Percentiles rank a stretch among this genome's conserved stretches.
Evolutionary conservation across 1,140 invertebrate genomes (phyloP).

Genomic region (Colletes gigas): DNA sequence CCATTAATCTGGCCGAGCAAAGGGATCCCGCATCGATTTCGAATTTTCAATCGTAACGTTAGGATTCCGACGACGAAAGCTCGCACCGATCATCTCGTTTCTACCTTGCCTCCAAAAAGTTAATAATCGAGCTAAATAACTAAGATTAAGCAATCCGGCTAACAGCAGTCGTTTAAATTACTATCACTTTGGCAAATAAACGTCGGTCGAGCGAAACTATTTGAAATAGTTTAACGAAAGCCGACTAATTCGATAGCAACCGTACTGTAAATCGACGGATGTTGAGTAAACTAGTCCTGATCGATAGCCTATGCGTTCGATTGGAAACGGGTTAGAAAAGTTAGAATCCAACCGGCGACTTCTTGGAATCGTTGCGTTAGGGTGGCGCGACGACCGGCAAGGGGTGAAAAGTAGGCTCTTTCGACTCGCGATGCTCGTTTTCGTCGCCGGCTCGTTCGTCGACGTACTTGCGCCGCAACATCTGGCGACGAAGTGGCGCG

Average conservation of each 20-base stretch:
- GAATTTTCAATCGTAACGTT: neutral
- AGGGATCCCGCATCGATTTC: neutral
- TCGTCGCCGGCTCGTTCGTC: slow-evolving; percentile 54
- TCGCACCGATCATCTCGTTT: neutral
- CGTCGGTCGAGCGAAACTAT: too few relatives aligned
- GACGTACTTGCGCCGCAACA: slow-evolving; percentile 53
- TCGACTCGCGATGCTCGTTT: slow-evolving; percentile 43
- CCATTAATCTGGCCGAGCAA: slow-evolving; percentile 19
- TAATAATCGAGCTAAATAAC: too few relatives aligned
- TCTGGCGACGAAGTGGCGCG: slow-evolving; percentile 54
- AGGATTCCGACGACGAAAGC: neutral
- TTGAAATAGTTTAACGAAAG: too few relatives aligned
- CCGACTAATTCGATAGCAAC: too few relatives aligned
- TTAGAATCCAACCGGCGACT: neutral
- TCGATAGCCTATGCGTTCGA: too few relatives aligned
- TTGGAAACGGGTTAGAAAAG: neutral
- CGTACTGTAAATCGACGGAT: too few relatives aligned
- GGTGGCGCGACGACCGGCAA: neutral
- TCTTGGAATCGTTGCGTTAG: slow-evolving; percentile 11
- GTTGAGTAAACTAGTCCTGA: too few relatives aligned
- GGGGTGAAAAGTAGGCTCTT: slow-evolving; percentile 35
- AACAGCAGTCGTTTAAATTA: too few relatives aligned
- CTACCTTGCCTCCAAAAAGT: too few relatives aligned
- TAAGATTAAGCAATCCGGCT: too few relatives aligned
- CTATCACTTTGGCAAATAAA: too few relatives aligned